These are phyloP conservation scores for Calidris pugnax DNA, from an alignment of 2,113 vertebrate species.

Conservation along the genomic window DNA sequence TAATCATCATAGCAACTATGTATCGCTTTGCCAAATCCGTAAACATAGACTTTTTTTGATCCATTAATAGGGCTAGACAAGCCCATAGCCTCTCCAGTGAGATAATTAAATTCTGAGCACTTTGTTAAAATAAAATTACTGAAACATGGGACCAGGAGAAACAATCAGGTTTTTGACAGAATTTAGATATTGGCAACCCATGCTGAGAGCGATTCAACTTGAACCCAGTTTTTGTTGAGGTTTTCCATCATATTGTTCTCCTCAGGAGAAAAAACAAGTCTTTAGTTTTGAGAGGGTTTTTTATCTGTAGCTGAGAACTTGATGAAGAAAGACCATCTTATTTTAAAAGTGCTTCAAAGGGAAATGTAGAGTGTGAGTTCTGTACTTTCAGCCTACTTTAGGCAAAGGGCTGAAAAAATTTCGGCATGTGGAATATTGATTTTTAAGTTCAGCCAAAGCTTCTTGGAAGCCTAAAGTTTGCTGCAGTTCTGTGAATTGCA, in stretches of 20 bases:
- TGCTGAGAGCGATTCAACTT: neutral
- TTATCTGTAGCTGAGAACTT: neutral
- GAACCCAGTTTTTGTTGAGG: neutral
- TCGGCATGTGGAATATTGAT: neutral
- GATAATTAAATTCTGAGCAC: neutral
- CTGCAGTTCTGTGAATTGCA: neutral
- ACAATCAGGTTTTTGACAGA: neutral
- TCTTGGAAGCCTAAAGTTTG: neutral
- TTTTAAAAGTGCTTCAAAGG: neutral
- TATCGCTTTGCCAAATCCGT: neutral
- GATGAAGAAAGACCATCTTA: neutral
- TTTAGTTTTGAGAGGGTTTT: neutral
- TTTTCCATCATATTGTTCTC: neutral
- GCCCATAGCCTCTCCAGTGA: neutral
- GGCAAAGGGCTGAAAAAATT: neutral
- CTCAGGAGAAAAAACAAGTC: neutral
- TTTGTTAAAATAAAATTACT: neutral
- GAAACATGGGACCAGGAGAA: neutral
- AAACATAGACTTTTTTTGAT: neutral
- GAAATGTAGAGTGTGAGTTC: neutral
- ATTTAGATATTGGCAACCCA: neutral
- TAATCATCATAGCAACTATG: neutral
- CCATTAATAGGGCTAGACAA: neutral
- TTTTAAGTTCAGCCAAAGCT: neutral
- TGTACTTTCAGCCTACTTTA: neutral